Base-by-base conservation (phyloP, 2,888 invertebrate species). In the Pterostichus niger region DNA sequence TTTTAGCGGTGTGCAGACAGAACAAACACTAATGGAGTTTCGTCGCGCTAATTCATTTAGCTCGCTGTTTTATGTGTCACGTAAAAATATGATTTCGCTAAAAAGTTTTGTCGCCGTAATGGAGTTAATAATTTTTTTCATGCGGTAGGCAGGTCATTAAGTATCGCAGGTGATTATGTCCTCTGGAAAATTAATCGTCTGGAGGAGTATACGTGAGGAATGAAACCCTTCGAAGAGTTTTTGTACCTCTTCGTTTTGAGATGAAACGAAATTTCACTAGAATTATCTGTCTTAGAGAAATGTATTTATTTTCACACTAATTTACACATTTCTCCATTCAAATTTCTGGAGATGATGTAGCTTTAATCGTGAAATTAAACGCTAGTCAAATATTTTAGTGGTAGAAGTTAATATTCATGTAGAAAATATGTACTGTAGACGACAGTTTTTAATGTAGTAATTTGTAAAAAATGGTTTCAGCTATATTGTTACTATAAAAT, bases 51-150 rank as follows among this genome's bases (percentile, higher is more conserved):
- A 82, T 82, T 82, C 82, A 82, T 82, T 82, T 82, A 82, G 76
- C 76, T n/a, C 49, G 40, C 35, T 82, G 75, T 82, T 82, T 82
- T 82, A 82, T 82, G 61, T 82, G 75, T 76, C 82, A 61, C 82
- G 82, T 82, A 82, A 76, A 82, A 82, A 82, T 82, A 82, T 82
- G 75, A 82, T 82, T 82, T 82, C 82, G 82, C 82, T 82, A 82
- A 82, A 82, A 82, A 82, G 76, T 82, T 82, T 82, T 76, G 82
- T 82, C 82, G 76, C 17, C 82, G 33, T 82, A 82, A 82, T 82
- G 82, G 82, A 82, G 82, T 82, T 82, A 82, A 82, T 82, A 73
- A 61, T 76, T 82, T 82, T 64, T 75, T 76, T 76, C 52, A 40
- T 81, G 56, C 56, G 73, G 59, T 56, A 71, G 73, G 54, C 73